A percentile compares a stretch with the other conserved stretches of the same genome.
phyloP scores from a whole-genome alignment of 1,140 invertebrate species.

The Dendroctonus ponderosae region DNA sequence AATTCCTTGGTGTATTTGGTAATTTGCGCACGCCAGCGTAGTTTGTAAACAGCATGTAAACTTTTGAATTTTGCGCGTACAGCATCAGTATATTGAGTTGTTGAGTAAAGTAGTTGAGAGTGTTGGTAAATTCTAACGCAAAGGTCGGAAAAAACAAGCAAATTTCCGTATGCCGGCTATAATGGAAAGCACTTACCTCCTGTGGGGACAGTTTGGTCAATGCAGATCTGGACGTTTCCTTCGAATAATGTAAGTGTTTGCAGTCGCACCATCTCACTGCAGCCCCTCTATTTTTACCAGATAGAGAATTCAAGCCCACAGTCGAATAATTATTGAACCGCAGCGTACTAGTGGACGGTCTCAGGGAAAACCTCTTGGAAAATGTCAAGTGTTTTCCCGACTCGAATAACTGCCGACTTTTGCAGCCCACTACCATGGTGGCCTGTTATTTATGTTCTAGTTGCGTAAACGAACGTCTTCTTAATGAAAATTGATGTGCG shows the following conservation, averaged over 20 bases:
- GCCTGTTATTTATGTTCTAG: too few relatives aligned
- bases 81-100: too few relatives aligned
- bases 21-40: background rate
- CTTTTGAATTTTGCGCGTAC: too few relatives aligned
- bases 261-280: conserved; percentile 32
- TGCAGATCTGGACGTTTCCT: conserved; percentile 35
- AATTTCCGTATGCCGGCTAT: background rate
- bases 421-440: conserved; percentile 34
- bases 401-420: conserved; percentile 32
- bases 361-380: conserved; percentile 32
- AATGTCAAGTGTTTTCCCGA: conserved; percentile 33
- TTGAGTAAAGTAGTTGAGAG: background rate
- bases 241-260: conserved; percentile 40
- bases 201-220: conserved; percentile 45
- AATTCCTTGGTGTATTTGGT: background rate
- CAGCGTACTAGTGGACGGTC: conserved; percentile 11
- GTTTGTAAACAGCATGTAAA: background rate
- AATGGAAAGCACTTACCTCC: conserved; percentile 41
- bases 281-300: background rate
- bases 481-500: too few relatives aligned
- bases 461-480: too few relatives aligned
- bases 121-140: background rate
- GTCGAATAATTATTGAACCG: conserved; percentile 24
- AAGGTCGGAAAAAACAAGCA: background rate
- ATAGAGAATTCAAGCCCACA: conserved; percentile 4